Conservation (phyloP, 2,888 invertebrate genomes). For the Pachycephus smyrnensis region DNA sequence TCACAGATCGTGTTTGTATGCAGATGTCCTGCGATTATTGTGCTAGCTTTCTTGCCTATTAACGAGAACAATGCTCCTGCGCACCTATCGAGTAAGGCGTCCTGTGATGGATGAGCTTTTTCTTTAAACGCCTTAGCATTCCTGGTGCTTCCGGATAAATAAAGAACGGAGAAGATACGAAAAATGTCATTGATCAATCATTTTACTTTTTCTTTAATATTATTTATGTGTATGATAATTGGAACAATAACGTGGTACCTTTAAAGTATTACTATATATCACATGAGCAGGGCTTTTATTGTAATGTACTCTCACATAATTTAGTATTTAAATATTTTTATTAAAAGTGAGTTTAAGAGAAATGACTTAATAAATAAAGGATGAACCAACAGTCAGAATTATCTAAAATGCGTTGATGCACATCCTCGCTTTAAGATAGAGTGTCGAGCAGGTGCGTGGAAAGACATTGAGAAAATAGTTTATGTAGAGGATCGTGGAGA, state of each 20-base stretch:
- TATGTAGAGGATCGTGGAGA: background rate
- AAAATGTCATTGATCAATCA: background rate
- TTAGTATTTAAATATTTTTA: background rate
- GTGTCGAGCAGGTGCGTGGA: background rate
- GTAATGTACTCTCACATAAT: background rate
- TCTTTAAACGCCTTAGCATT: background rate
- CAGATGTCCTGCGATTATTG: constrained; percentile 46
- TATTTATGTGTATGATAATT: background rate
- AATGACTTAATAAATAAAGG: background rate
- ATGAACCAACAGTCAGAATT: background rate
- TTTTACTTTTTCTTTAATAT: background rate
- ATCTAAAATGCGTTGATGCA: background rate
- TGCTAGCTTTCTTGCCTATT: constrained; percentile 27
- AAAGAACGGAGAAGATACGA: background rate
- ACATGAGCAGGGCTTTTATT: background rate
- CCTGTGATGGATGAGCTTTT: background rate
- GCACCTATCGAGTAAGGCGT: background rate
- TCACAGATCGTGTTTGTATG: constrained; percentile 49
- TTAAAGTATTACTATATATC: background rate
- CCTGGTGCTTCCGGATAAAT: background rate
- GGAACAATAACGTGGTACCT: background rate
- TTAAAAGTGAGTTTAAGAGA: background rate
- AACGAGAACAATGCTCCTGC: constrained; percentile 40
- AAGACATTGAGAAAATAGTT: constrained; percentile 5
- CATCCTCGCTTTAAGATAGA: background rate